phyloP scores from a whole-genome alignment of 2,888 invertebrate genomes.

The Elgonia sp. region DNA sequence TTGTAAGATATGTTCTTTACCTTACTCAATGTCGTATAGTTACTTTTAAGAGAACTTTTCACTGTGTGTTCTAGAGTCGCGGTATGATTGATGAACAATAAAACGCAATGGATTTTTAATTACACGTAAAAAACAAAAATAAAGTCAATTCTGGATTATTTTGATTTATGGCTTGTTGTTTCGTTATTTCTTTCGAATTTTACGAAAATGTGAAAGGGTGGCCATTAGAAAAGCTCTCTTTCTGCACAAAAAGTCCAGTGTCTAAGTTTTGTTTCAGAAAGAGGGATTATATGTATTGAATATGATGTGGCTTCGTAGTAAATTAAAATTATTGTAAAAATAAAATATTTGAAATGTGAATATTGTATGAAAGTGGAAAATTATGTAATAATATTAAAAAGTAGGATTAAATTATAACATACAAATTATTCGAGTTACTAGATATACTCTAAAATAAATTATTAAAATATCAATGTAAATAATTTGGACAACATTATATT shows the following conservation, averaged over 20 bases:
- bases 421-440: too few species aligned
- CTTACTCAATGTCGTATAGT: too few species aligned
- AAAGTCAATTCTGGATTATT: constrained; percentile 30
- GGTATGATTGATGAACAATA: constrained; percentile 17
- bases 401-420: too few species aligned
- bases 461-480: too few species aligned
- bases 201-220: constrained; percentile 5
- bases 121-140: constrained; percentile 36
- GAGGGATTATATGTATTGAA: constrained; percentile 34
- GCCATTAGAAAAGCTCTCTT: constrained; percentile 33
- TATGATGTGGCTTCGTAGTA: constrained; percentile 16
- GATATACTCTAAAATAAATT: too few species aligned
- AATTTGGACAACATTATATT: too few species aligned
- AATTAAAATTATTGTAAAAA: background rate
- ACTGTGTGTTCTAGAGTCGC: too few species aligned
- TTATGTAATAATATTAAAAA: too few species aligned
- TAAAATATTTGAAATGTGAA: too few species aligned
- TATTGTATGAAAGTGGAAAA: too few species aligned
- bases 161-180: constrained; percentile 54
- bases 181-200: constrained; percentile 30
- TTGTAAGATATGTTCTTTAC: too few species aligned
- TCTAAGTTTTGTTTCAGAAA: constrained; percentile 27
- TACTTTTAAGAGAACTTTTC: too few species aligned
- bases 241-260: constrained; percentile 10
- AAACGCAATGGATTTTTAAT: constrained; percentile 47